Evolutionary conservation across 1,140 invertebrate genomes (phyloP).

Genomic region (Drosophila arawakana): DNA sequence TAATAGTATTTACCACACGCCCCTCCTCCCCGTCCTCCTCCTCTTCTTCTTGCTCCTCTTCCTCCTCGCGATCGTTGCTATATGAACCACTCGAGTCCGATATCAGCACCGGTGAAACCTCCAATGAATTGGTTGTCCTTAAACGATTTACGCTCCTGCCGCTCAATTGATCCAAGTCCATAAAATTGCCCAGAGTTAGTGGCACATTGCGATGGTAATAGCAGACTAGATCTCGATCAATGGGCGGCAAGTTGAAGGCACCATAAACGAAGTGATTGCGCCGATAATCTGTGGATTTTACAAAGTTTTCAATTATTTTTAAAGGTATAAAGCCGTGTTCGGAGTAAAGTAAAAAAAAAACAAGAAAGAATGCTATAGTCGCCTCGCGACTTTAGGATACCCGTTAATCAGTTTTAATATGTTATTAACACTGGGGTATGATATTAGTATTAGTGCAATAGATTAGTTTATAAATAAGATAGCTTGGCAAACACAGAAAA

Average conservation of each 20-base stretch:
- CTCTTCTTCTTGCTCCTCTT: not conserved
- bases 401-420: too few relatives aligned
- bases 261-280: not conserved
- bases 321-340: too few relatives aligned
- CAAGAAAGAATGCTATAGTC: too few relatives aligned
- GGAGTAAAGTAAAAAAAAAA: too few relatives aligned
- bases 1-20: not conserved
- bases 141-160: not conserved
- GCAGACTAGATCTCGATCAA: constrained; percentile 28
- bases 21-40: too few relatives aligned
- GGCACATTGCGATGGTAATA: constrained; percentile 40
- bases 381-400: too few relatives aligned
- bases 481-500: too few relatives aligned
- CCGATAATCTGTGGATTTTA: constrained; percentile 1
- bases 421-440: too few relatives aligned
- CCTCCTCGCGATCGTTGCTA: not conserved
- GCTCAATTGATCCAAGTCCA: constrained; percentile 25
- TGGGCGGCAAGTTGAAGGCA: not conserved
- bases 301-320: not conserved
- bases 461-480: too few relatives aligned
- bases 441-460: too few relatives aligned
- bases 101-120: not conserved
- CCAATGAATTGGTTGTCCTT: not conserved
- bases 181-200: constrained; percentile 37
- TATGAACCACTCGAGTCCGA: not conserved